Conservation (phyloP, 2,797 vertebrate species). For the Pagetopsis macropterus region DNA sequence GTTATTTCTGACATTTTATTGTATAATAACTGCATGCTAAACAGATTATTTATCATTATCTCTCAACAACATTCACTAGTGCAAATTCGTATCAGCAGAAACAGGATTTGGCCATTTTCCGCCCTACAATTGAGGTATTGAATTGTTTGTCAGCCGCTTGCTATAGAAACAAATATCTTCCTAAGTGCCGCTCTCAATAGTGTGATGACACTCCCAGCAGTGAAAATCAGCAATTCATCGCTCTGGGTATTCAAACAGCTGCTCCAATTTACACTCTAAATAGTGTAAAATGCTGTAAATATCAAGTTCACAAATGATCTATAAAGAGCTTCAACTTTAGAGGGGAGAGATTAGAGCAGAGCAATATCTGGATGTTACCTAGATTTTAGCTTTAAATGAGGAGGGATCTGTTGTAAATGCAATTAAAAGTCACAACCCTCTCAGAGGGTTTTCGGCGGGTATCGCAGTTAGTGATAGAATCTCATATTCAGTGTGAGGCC, state of each 20-base stretch:
- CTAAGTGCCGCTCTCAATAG: constrained; percentile 24
- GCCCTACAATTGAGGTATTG: not conserved
- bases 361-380: constrained; percentile 46
- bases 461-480: constrained; percentile 18
- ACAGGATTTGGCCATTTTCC: not conserved
- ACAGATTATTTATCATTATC: not conserved
- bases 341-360: constrained; percentile 32
- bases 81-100: not conserved
- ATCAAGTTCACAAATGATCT: constrained; percentile 63
- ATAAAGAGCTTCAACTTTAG: constrained; percentile 35
- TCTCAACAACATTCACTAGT: not conserved
- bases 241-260: constrained; percentile 73
- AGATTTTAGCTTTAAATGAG: constrained; percentile 46
- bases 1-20: not conserved
- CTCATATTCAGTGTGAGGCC: constrained; percentile 19
- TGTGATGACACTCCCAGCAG: constrained; percentile 57
- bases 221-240: constrained; percentile 63
- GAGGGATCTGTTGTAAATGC: constrained; percentile 19
- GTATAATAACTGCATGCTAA: not conserved
- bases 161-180: constrained; percentile 25
- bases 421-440: constrained; percentile 13
- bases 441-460: constrained; percentile 19
- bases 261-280: constrained; percentile 76
- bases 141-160: constrained; percentile 16
- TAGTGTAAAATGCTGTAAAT: constrained; percentile 66